Evolutionary conservation across 1,140 invertebrate species (phyloP).

Genomic region (Cherax destructor): DNA sequence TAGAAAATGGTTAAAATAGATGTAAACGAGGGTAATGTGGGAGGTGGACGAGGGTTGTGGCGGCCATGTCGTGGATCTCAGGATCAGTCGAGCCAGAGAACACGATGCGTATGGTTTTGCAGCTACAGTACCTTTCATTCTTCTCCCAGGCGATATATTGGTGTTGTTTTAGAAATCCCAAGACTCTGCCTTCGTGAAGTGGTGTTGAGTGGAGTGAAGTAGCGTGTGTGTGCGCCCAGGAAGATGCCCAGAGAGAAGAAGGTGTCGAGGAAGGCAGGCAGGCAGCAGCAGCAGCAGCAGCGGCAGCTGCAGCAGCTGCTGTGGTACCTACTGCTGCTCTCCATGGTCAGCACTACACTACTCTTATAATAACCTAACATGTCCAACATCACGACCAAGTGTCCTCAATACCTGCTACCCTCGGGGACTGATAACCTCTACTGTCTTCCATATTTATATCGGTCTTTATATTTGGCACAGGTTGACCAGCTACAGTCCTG

Average conservation of each 20-base stretch:
- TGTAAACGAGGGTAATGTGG: not conserved
- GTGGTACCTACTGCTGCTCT: not conserved
- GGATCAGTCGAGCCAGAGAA: conserved; percentile 32
- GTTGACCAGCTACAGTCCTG: too few species aligned
- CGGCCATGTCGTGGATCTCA: conserved; percentile 17
- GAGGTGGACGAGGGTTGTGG: not conserved
- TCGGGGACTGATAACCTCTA: too few species aligned
- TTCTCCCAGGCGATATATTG: conserved; percentile 23
- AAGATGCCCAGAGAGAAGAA: conserved; percentile 54
- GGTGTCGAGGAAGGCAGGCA: conserved; percentile 10
- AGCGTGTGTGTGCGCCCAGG: not conserved
- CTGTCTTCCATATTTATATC: too few species aligned
- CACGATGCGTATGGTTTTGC: conserved; percentile 57
- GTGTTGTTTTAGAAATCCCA: conserved; percentile 57
- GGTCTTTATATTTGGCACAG: too few species aligned
- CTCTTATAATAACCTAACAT: too few species aligned
- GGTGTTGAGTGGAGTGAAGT: not conserved
- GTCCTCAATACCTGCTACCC: too few species aligned
- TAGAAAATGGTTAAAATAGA: not conserved
- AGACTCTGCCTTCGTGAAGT: conserved; percentile 56
- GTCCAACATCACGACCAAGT: too few species aligned
- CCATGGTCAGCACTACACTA: too few species aligned
- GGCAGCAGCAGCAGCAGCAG: conserved; percentile 10
- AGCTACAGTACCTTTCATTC: conserved; percentile 25
- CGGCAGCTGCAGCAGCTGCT: not conserved